Evolutionary conservation across 2,113 vertebrate species (phyloP).

Genomic region (Brienomyrus longianalis): DNA sequence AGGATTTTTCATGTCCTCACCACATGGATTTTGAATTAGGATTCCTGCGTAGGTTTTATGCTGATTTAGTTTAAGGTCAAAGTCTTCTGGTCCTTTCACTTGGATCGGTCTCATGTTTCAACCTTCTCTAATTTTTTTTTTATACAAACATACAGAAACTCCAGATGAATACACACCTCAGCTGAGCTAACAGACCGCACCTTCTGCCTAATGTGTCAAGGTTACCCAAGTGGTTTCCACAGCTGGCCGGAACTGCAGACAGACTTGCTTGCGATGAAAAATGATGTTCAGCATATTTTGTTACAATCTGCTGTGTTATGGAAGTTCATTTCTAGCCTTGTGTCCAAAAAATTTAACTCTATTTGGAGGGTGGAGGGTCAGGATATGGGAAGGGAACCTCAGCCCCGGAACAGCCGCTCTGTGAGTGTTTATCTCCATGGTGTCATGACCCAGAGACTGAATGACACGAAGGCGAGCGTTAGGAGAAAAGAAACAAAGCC

Average conservation of each 20-base stretch:
- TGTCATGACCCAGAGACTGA: background rate
- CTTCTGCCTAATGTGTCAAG: background rate
- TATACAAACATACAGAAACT: slow-evolving; percentile 61
- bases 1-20: slow-evolving; percentile 59
- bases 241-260: background rate
- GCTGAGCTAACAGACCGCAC: slow-evolving; percentile 82
- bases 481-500: background rate
- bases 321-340: background rate
- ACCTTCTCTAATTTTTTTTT: slow-evolving; percentile 52
- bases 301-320: background rate
- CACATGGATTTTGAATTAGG: slow-evolving; percentile 69
- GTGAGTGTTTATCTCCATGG: background rate
- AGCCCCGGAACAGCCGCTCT: background rate
- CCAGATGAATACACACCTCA: slow-evolving; percentile 87
- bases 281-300: background rate
- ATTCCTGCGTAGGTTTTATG: slow-evolving; percentile 62
- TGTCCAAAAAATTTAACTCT: background rate
- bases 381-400: background rate
- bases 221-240: background rate
- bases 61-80: slow-evolving; percentile 60
- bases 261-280: background rate
- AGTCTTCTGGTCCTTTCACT: slow-evolving; percentile 70
- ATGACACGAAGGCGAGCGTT: background rate
- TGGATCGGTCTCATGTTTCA: slow-evolving; percentile 62
- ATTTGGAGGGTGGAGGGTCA: background rate